Evolutionary conservation across 2,888 invertebrate genomes (phyloP), one percentile per base, ranked within the genome.

Genomic region (Sepiola atlantica): DNA sequence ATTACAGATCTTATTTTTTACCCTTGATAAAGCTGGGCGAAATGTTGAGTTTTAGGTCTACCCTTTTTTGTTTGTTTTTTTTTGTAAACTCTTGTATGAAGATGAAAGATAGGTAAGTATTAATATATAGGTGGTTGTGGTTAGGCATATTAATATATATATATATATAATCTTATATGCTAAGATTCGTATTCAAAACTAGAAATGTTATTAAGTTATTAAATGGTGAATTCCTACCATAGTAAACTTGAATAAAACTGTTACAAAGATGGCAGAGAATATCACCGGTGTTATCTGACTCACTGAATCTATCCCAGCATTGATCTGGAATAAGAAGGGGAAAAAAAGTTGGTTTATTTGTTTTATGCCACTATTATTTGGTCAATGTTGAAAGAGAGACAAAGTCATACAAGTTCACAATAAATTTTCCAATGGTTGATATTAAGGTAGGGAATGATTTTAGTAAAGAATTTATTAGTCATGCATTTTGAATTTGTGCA

Each of bases 251-350:
- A 55, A 92, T 55, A 92, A 92, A 92, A 45, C 45, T 92, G 54
- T 54, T 55, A 45, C 92, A 92, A 45, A 92, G 92, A 92, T 92
- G 92, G 55, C 92, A 92, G 45, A 92, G 92, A 45, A 92, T 92
- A 45, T 92, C 92, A 45, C 32, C 54, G 28, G 45, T 45, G 55
- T 55, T 92, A 55, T 45, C 55, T 32, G 92, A 55, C n/a, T 55
- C 92, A 92, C 10, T 45, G 92, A 92, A 92, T 28, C 92, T 92
- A 92, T 92, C 55, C 92, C 28, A 55, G 55, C 92, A 92, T 45
- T 55, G n/a, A 92, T 45, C 92, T 92, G 92, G 55, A 92, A 92
- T 45, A 92, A 92, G 92, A 92, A 32, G n/a, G 55, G 92, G 28
- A 54, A 35, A 54, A 92, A 28, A 92, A 32, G n/a, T n/a, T 32